Evolutionary conservation across 23 tunicate species (phyloP).

Genomic region (Oikopleura vanhoeffeni): DNA sequence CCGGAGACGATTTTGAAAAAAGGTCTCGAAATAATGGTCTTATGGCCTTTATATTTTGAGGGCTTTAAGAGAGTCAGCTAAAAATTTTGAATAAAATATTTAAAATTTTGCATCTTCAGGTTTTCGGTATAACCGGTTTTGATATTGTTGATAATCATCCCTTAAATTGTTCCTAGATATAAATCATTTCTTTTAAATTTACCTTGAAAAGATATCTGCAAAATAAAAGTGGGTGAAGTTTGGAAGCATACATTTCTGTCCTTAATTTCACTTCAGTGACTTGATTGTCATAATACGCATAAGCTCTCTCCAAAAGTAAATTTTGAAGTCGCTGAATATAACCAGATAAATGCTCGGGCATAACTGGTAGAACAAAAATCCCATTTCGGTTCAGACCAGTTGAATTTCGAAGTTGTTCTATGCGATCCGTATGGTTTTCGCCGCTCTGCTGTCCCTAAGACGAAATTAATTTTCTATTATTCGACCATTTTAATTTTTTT

Average conservation of each 20-base stretch:
- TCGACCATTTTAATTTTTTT: no score
- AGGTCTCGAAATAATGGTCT: no score
- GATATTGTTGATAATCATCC: no score
- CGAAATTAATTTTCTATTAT: no score
- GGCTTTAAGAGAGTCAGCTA: no score
- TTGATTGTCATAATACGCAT: not conserved
- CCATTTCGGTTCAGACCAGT: not conserved
- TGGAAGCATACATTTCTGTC: not conserved
- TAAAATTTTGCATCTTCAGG: no score
- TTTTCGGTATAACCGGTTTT: no score
- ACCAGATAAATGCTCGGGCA: constrained; percentile 1
- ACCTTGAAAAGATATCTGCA: constrained; percentile 1
- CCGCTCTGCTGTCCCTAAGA: not conserved
- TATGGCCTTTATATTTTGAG: no score
- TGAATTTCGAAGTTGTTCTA: not conserved
- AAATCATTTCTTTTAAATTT: not conserved
- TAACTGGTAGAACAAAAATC: not conserved
- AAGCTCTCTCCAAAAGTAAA: not conserved
- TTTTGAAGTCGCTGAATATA: not conserved
- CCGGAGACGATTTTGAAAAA: no score
- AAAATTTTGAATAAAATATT: no score
- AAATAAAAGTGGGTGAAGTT: not conserved
- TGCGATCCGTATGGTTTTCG: not conserved
- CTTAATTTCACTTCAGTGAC: not conserved
- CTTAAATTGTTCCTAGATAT: no score